phyloP scores from a whole-genome alignment of 2,113 vertebrate species.

The Meles meles region DNA sequence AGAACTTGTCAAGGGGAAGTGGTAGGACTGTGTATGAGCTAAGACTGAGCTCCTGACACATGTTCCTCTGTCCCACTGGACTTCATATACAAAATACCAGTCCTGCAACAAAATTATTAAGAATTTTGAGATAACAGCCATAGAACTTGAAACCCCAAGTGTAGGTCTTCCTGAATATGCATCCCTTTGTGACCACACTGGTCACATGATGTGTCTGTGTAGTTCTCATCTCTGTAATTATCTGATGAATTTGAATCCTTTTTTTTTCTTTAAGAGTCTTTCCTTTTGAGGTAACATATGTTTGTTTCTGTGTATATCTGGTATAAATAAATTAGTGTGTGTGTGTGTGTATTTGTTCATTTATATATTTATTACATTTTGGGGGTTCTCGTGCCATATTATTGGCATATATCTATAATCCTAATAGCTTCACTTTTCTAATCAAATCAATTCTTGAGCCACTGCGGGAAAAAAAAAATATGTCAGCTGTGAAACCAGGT shows the following conservation, averaged over 20 bases:
- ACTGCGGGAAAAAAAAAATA: not conserved
- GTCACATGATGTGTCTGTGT: not conserved
- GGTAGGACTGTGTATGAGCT: not conserved
- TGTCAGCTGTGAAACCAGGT: not conserved
- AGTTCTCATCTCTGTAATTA: not conserved
- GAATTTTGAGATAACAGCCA: not conserved
- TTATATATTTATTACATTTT: not conserved
- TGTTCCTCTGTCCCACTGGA: not conserved
- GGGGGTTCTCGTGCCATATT: not conserved
- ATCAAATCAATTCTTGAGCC: not conserved
- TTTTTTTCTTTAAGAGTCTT: not conserved
- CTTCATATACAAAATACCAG: not conserved
- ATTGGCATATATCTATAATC: not conserved
- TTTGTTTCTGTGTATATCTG: not conserved
- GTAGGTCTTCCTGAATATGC: not conserved
- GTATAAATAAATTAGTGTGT: not conserved
- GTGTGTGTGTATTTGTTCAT: not conserved
- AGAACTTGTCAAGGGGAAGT: not conserved
- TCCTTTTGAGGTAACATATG: not conserved
- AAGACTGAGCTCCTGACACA: not conserved
- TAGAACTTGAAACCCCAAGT: not conserved
- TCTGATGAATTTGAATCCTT: not conserved
- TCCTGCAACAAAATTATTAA: not conserved
- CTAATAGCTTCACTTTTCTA: not conserved
- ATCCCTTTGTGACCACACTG: not conserved